Evolutionary conservation across 2,797 vertebrate genomes (phyloP), one percentile per base, ranked within the genome.

Genomic region (Cuculus canorus): DNA sequence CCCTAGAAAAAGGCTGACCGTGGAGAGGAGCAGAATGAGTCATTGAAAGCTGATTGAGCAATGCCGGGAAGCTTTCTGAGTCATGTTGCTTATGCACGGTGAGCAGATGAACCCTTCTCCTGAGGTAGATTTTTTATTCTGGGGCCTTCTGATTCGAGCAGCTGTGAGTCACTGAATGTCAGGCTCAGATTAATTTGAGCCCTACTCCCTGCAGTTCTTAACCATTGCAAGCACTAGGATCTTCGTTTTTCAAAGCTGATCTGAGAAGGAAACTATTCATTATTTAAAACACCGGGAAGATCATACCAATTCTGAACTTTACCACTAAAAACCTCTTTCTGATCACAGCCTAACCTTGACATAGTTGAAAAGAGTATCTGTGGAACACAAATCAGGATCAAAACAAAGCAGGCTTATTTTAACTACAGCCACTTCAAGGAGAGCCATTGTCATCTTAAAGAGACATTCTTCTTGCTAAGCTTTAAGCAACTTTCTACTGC

Each of bases 401-500:
- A 93, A 95, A 97, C 92, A 96, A 97, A 93, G 91, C 64, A 71
- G 32, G 43, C 82, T 93, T 95, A 54, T 96, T 93, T 91, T 91
- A 45, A 35, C 37, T 85, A 30, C 53, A 82, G 69, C 24, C 17
- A 13, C 68, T 91, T 96, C 60, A 81, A 61, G 88, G 48, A 82
- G 35, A 82, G 48, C 57, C 45, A 75, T 68, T 93, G 82, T 94
- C 37, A 10, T 94, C 75, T 82, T 93, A 70, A 80, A 95, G 92
- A 91, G 92, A 88, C 41, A 13, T 94, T 96, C 88, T 95, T 92
- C 69, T 85, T 82, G 81, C 71, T 64, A 17, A 92, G 90, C 78
- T 94, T 79, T 83, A 94, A 93, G 88, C n/a, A 92, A 65, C 84
- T 96, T 95, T 87, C 33, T 77, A 57, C 80, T 94, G 41, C 66